Evolutionary conservation across 2,888 invertebrate genomes (phyloP).

Genomic region (Therioaphis trifolii): DNA sequence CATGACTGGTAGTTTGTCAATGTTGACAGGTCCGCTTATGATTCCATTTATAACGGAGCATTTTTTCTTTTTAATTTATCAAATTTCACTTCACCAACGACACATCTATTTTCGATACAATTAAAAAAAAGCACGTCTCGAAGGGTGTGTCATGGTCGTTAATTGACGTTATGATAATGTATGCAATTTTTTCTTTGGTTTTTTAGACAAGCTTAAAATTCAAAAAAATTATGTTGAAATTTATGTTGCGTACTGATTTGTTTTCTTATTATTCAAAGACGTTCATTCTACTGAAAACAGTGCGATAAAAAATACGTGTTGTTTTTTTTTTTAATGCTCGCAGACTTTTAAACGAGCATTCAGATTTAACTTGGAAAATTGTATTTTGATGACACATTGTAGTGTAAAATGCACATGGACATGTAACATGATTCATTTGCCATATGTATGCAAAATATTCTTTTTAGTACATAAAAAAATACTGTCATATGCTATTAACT

Average conservation of each 20-base stretch:
- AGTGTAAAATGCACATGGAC: background rate
- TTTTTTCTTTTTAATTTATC: constrained; percentile 56
- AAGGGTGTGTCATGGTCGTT: constrained; percentile 22
- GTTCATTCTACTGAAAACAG: background rate
- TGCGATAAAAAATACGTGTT: background rate
- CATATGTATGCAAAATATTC: background rate
- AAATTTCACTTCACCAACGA: constrained; percentile 56
- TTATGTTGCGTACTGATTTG: background rate
- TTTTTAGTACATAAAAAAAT: constrained; percentile 1
- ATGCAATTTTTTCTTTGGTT: constrained; percentile 31
- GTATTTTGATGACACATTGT: background rate
- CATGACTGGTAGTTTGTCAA: constrained; percentile 61
- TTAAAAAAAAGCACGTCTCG: constrained; percentile 42
- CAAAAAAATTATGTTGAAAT: background rate
- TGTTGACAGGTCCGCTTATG: constrained; percentile 56
- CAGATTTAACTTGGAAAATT: background rate
- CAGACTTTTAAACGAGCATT: background rate
- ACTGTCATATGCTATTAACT: background rate
- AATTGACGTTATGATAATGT: constrained; percentile 41
- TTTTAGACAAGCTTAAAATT: background rate
- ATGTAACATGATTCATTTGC: background rate
- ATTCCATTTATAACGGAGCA: constrained; percentile 61
- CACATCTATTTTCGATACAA: constrained; percentile 62
- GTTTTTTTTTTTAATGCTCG: constrained; percentile 8
- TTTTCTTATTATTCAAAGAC: constrained; percentile 5